Conservation (phyloP, 2,113 vertebrate genomes). For the Potamarius usumacintae region DNA sequence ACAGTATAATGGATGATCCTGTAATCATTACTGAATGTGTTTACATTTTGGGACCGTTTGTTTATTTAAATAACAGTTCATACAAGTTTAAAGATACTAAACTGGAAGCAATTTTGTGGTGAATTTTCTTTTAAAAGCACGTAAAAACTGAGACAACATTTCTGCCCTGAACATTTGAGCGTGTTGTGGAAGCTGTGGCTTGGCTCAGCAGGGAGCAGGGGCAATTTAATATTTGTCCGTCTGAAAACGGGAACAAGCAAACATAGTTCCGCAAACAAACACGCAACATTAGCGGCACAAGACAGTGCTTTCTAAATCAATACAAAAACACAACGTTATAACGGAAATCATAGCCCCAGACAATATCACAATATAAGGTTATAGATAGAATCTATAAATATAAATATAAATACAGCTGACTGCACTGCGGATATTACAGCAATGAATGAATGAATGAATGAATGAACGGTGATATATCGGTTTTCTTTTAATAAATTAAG, state of each 20-base stretch:
- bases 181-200: too few relatives aligned
- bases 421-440: not conserved
- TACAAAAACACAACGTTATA: not conserved
- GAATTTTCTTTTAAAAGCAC: not conserved
- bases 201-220: not conserved
- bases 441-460: not conserved
- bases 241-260: slow-evolving; percentile 25
- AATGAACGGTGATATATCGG: not conserved
- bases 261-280: slow-evolving; percentile 8
- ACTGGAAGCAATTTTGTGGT: not conserved
- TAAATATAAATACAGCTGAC: too few relatives aligned
- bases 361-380: not conserved
- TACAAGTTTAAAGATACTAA: not conserved
- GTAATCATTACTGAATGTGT: not conserved
- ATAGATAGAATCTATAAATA: too few relatives aligned
- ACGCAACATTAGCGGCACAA: not conserved
- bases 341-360: not conserved
- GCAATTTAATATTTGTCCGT: not conserved
- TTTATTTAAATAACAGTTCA: not conserved
- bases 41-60: not conserved
- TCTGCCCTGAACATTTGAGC: not conserved
- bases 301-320: not conserved
- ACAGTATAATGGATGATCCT: not conserved
- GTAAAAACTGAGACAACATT: not conserved
- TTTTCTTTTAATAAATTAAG: not conserved